Conservation (phyloP, 2,113 vertebrate species). For the Drymodes brunneopygia region DNA sequence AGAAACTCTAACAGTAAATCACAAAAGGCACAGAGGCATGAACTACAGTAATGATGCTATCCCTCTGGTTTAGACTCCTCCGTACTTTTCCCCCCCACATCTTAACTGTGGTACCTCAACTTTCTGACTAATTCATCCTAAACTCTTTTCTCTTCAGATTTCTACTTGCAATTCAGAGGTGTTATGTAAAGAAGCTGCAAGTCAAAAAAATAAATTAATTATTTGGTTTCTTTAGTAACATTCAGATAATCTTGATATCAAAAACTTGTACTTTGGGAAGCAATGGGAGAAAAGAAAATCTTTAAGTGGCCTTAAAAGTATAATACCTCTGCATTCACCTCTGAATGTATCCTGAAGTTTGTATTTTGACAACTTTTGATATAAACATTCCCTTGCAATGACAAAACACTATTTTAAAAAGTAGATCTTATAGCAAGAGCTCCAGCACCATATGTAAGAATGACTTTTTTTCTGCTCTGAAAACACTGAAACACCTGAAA, state of each 20-base stretch:
- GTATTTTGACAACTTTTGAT: neutral
- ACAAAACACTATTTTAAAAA: neutral
- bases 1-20: neutral
- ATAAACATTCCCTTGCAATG: neutral
- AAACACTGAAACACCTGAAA: neutral
- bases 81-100: neutral
- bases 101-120: neutral
- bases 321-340: neutral
- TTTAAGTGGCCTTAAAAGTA: neutral
- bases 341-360: neutral
- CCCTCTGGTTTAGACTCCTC: neutral
- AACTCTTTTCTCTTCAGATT: neutral
- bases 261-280: neutral
- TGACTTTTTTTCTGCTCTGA: neutral
- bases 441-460: neutral
- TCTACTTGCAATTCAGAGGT: neutral
- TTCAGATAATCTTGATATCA: neutral
- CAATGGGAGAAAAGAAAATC: neutral
- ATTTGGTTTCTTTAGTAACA: neutral
- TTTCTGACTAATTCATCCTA: neutral
- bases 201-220: neutral
- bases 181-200: neutral
- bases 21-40: neutral
- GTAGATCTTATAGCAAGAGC: neutral
- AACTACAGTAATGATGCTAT: neutral